phyloP scores from a whole-genome alignment of 1,140 invertebrate genomes.

The Scylla paramamosain region DNA sequence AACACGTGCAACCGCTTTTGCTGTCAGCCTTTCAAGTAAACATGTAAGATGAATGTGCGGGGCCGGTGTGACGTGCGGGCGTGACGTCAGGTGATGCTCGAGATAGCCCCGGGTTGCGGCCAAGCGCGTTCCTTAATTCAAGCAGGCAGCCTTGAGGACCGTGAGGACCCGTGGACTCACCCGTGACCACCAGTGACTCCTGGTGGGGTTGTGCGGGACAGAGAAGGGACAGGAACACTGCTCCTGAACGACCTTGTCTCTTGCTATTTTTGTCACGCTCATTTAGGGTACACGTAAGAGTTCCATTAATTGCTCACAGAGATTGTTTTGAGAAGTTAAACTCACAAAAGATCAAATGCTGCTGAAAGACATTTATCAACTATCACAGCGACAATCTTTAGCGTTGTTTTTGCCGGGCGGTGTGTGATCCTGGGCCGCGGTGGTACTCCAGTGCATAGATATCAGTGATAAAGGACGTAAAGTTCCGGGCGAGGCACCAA shows the following conservation, averaged over 20 bases:
- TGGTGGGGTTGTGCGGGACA: too few relatives aligned
- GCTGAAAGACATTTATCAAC: not conserved
- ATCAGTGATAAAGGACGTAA: not conserved
- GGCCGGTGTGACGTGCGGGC: not conserved
- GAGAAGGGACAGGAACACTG: too few relatives aligned
- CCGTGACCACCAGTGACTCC: too few relatives aligned
- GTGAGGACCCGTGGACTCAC: too few relatives aligned
- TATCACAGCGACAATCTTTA: not conserved
- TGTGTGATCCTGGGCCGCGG: not conserved
- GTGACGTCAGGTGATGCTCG: not conserved
- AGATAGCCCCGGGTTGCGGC: not conserved
- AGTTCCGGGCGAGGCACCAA: not conserved
- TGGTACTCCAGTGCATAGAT: not conserved
- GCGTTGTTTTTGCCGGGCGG: not conserved
- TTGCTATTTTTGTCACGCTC: too few relatives aligned
- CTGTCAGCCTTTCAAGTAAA: not conserved
- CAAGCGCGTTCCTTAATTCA: not conserved
- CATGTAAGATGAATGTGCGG: not conserved
- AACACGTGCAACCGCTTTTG: conserved; percentile 26
- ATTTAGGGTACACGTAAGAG: too few relatives aligned
- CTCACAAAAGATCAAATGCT: not conserved
- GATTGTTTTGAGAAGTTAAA: not conserved
- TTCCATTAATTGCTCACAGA: too few relatives aligned
- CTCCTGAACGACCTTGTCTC: too few relatives aligned
- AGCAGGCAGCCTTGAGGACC: not conserved